Evolutionary conservation across 2,797 vertebrate genomes (phyloP), one percentile per base, ranked within the genome.

Genomic region (Sorex maritimensis): DNA sequence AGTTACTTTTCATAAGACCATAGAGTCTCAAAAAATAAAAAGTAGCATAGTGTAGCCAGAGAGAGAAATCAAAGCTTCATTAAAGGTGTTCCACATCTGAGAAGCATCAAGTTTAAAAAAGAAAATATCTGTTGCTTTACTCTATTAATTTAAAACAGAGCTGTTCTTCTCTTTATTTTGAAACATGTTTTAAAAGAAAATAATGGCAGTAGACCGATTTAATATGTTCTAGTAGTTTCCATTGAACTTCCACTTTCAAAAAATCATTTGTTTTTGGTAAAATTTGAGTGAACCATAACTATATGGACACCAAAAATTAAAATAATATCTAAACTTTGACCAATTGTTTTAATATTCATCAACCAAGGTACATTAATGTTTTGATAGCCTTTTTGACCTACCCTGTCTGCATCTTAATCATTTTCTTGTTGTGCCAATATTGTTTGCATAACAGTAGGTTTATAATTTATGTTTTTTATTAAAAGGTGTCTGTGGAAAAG

Each of bases 401-500:
- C 3, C 0, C 80, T 96, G n/a, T 87, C 83, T 96, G 49, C n/a
- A 91, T 95, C 63, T 94, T 95, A 30, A 65, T 78, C 68, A 69
- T 77, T 75, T 96, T 86, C 86, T 92, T 95, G 61, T 96, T 94
- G 94, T 95, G 80, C 65, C 84, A 96, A 80, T 95, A 96, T 96
- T 97, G 94, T 96, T 97, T 97, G 91, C 71, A 78, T 86, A 96
- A 97, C 41, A 78, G 55, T 89, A 74, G 86, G 79, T 61, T 86
- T 68, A 55, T 90, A 93, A 96, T 96, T 97, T 97, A 91, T 91
- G 94, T 78, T 91, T 97, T 96, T 81, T 96, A 94, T 67, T 97
- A 94, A 97, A 95, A 95, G 94, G 61, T 97, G 94, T 88, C 95
- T 94, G 86, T 95, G 94, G 85, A 79, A 96, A 94, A 93, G 87